Evolutionary conservation across 1,140 invertebrate species (phyloP).

Genomic region (Cherax quadricarinatus): DNA sequence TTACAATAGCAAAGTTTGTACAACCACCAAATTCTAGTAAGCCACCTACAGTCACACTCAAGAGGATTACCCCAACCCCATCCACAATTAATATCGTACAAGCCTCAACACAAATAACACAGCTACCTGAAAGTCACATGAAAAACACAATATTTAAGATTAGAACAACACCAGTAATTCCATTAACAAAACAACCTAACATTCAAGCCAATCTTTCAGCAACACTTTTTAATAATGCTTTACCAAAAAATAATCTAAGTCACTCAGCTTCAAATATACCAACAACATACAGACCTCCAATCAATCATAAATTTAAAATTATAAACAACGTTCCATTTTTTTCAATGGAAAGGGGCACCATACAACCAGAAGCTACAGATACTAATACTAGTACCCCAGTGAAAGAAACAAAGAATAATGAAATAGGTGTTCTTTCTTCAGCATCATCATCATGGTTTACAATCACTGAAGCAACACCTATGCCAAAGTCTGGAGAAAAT

Average conservation of each 20-base stretch:
- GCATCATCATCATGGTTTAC: conserved; percentile 32
- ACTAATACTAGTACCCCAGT: neutral
- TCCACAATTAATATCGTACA: neutral
- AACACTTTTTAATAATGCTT: neutral
- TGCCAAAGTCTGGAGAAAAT: conserved; percentile 41
- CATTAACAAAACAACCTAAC: neutral
- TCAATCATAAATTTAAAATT: neutral
- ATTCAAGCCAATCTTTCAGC: neutral
- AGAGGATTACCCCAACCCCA: neutral
- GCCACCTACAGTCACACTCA: neutral
- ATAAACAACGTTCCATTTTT: conserved; percentile 1
- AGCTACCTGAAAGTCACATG: neutral
- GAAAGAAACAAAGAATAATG: neutral
- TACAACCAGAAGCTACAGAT: neutral
- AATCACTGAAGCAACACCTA: conserved; percentile 54
- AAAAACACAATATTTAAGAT: neutral
- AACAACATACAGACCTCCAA: conserved; percentile 22
- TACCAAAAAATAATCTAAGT: neutral
- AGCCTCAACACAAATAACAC: neutral
- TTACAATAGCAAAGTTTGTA: neutral
- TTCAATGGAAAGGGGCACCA: neutral
- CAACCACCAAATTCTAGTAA: neutral
- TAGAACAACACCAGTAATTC: neutral
- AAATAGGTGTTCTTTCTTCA: neutral
- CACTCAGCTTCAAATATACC: neutral